Conservation (phyloP, 1,140 invertebrate genomes). For the Dufourea novaeangliae region DNA sequence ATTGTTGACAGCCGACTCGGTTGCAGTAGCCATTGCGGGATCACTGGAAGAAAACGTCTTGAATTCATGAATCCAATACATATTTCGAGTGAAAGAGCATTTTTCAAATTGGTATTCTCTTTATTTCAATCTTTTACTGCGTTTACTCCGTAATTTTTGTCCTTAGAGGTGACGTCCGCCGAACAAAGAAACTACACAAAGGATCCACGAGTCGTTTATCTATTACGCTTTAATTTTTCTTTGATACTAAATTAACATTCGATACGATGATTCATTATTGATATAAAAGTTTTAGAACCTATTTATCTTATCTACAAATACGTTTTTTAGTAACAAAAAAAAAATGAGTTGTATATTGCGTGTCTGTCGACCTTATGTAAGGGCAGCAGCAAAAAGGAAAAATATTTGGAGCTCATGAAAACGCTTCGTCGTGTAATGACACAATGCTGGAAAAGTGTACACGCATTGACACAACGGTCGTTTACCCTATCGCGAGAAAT, state of each 20-base stretch:
- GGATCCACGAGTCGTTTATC: slow-evolving; percentile 1
- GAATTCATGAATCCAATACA: slow-evolving; percentile 1
- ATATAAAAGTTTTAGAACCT: background rate
- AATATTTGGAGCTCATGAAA: background rate
- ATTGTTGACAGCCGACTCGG: slow-evolving; percentile 60
- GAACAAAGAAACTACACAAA: slow-evolving; percentile 27
- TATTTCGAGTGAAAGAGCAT: background rate
- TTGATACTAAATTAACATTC: background rate
- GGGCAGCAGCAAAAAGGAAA: background rate
- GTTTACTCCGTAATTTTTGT: background rate
- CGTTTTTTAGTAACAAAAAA: background rate
- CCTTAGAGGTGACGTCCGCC: background rate
- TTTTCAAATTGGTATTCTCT: background rate
- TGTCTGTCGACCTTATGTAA: background rate
- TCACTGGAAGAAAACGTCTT: slow-evolving; percentile 44
- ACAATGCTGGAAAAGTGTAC: background rate
- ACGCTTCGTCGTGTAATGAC: background rate
- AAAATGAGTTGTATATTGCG: background rate
- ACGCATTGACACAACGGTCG: background rate
- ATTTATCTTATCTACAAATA: background rate
- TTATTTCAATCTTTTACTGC: background rate
- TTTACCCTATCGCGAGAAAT: background rate
- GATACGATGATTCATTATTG: background rate
- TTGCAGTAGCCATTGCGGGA: slow-evolving; percentile 68
- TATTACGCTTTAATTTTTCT: background rate